A percentile compares a stretch with the other conserved stretches of the same genome.
These are phyloP conservation scores for Resseliella maxima DNA, from an alignment of 2,888 invertebrate species.

Conservation along the genomic window DNA sequence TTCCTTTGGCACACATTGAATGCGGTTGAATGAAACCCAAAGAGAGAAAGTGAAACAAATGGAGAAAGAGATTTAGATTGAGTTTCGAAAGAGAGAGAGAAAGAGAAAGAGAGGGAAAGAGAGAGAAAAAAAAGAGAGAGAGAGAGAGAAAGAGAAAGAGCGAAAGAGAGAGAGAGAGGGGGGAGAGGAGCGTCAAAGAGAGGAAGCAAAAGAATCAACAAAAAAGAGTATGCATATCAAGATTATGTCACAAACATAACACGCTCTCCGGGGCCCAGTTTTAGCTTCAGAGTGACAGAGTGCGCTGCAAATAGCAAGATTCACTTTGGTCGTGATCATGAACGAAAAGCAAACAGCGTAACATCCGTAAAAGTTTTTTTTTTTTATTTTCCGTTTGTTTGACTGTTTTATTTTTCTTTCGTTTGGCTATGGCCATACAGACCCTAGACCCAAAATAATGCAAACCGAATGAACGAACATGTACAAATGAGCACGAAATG, in stretches of 20 bases:
- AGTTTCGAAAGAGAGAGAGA: too few relatives aligned
- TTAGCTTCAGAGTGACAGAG: neutral
- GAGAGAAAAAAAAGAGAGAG: too few relatives aligned
- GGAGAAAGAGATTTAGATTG: too few relatives aligned
- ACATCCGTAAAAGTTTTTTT: conserved; percentile 39
- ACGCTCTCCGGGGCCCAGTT: neutral
- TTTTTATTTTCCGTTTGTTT: too few relatives aligned
- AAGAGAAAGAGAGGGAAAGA: too few relatives aligned
- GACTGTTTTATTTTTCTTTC: too few relatives aligned
- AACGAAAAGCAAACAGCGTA: conserved; percentile 37
- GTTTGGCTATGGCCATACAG: neutral
- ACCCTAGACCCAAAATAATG: conserved; percentile 5
- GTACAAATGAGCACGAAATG: neutral
- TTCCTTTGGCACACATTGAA: conserved; percentile 44
- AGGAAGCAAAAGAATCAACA: too few relatives aligned
- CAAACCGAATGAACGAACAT: conserved; percentile 2
- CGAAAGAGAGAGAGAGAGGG: too few relatives aligned
- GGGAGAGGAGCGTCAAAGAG: too few relatives aligned
- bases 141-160: too few relatives aligned
- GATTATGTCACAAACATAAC: conserved; percentile 40
- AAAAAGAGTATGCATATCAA: conserved; percentile 30
- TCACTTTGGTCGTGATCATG: neutral
- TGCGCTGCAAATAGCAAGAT: conserved; percentile 20
- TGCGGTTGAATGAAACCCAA: neutral
- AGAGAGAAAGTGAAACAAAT: too few relatives aligned